phyloP scores from a whole-genome alignment of 2,797 vertebrate genomes.

The Steatocranus sp. region DNA sequence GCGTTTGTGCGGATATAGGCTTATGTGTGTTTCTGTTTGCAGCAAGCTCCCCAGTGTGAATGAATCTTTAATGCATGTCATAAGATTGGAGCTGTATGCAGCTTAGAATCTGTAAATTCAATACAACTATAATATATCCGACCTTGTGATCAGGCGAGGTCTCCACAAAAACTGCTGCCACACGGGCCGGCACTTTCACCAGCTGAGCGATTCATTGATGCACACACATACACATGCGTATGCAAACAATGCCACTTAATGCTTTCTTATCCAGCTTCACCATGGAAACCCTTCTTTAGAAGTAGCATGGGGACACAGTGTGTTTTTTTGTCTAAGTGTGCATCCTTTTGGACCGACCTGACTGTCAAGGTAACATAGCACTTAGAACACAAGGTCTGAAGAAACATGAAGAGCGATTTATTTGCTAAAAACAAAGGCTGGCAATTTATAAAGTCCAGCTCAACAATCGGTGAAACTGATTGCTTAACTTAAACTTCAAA shows the following conservation, averaged over 20 bases:
- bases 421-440: background rate
- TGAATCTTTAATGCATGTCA: constrained; percentile 58
- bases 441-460: background rate
- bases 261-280: constrained; percentile 40
- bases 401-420: background rate
- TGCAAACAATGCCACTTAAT: constrained; percentile 19
- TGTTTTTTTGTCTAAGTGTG: constrained; percentile 6
- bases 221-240: background rate
- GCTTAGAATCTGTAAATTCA: constrained; percentile 41
- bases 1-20: background rate
- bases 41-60: background rate
- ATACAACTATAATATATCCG: constrained; percentile 38
- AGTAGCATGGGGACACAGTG: constrained; percentile 5
- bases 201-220: background rate
- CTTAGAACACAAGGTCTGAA: background rate
- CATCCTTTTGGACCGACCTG: constrained; percentile 10
- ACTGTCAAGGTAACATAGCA: background rate
- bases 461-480: background rate
- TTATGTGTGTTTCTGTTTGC: background rate
- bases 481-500: background rate
- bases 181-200: background rate
- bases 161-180: constrained; percentile 1
- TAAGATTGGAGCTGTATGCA: constrained; percentile 11
- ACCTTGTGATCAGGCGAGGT: constrained; percentile 10
- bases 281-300: constrained; percentile 62